These are phyloP conservation scores for Plectus sambesii DNA, from an alignment of 1,140 invertebrate species.

Conservation along the genomic window DNA sequence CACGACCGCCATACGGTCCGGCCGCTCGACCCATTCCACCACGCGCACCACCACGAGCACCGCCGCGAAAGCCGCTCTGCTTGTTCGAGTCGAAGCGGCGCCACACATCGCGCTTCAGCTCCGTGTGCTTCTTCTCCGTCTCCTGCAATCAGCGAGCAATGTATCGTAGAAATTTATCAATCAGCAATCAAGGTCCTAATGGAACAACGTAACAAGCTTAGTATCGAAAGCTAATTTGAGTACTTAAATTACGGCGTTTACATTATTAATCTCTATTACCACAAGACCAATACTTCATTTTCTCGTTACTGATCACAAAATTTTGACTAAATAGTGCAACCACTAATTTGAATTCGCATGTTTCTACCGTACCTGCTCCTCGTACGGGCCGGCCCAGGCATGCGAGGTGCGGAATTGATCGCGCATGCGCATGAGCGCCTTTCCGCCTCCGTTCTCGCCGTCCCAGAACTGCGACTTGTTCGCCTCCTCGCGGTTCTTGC, in stretches of 20 bases:
- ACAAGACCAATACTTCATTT: too few relatives aligned
- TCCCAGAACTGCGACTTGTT: constrained; percentile 41
- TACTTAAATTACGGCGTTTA: too few relatives aligned
- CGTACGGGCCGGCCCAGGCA: constrained; percentile 21
- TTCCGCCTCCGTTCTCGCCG: constrained; percentile 33
- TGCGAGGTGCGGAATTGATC: constrained; percentile 23
- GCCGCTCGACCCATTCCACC: too few relatives aligned
- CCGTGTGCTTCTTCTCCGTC: constrained; percentile 22
- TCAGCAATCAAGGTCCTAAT: constrained; percentile 7
- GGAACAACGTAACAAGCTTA: constrained; percentile 5
- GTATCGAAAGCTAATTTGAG: constrained; percentile 1
- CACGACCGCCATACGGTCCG: too few relatives aligned
- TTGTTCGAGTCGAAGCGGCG: constrained; percentile 26
- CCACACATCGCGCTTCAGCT: constrained; percentile 33
- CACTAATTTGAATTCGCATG: not conserved
- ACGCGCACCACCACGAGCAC: too few relatives aligned
- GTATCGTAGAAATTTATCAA: too few relatives aligned
- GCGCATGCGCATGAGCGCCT: constrained; percentile 34
- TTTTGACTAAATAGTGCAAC: constrained; percentile 1
- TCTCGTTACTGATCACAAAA: constrained; percentile 11
- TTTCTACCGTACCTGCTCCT: constrained; percentile 29
- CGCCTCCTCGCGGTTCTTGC: constrained; percentile 39
- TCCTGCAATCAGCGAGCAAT: too few relatives aligned
- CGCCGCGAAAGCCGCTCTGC: too few relatives aligned
- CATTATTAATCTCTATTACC: too few relatives aligned